Evolutionary conservation across 2,888 invertebrate genomes (phyloP).

Genomic region (Drosophila hawaiiensis): DNA sequence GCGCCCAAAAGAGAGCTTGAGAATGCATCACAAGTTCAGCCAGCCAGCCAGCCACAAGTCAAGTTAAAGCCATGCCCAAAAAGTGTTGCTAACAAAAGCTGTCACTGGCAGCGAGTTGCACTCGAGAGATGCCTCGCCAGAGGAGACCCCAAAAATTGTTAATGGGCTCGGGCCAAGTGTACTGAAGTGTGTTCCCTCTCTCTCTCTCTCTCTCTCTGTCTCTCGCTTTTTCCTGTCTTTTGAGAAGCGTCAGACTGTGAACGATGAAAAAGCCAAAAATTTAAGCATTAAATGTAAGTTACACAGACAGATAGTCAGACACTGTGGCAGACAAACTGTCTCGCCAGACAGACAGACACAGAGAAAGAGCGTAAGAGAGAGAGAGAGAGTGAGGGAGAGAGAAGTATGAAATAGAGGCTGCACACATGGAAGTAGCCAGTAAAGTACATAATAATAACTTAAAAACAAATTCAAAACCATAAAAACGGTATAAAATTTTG

Average conservation of each 20-base stretch:
- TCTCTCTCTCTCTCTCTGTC: slow-evolving; percentile 29
- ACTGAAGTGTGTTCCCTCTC: slow-evolving; percentile 34
- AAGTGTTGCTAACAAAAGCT: slow-evolving; percentile 66
- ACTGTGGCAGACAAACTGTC: slow-evolving; percentile 30
- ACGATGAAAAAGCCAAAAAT: slow-evolving; percentile 76
- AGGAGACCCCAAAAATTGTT: slow-evolving; percentile 63
- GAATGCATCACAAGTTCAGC: slow-evolving; percentile 44
- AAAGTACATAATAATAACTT: background rate
- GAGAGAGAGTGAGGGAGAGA: slow-evolving; percentile 13
- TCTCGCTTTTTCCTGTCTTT: slow-evolving; percentile 44
- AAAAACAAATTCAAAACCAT: background rate
- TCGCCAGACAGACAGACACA: slow-evolving; percentile 24
- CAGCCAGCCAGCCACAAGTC: slow-evolving; percentile 16
- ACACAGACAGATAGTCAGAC: slow-evolving; percentile 32
- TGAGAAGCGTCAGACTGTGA: slow-evolving; percentile 79
- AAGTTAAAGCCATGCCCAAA: slow-evolving; percentile 61
- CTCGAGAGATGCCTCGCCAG: slow-evolving; percentile 52
- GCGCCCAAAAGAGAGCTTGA: slow-evolving; percentile 34
- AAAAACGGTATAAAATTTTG: background rate
- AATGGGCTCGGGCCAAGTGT: slow-evolving; percentile 56
- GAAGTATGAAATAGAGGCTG: slow-evolving; percentile 41
- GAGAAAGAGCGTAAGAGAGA: slow-evolving; percentile 10
- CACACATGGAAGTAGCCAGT: slow-evolving; percentile 33
- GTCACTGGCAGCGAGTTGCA: slow-evolving; percentile 58
- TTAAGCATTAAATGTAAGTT: slow-evolving; percentile 74